A percentile compares a stretch with the other conserved stretches of the same genome.
Conservation (phyloP, 2,113 vertebrate species). For the Orycteropus afer region DNA sequence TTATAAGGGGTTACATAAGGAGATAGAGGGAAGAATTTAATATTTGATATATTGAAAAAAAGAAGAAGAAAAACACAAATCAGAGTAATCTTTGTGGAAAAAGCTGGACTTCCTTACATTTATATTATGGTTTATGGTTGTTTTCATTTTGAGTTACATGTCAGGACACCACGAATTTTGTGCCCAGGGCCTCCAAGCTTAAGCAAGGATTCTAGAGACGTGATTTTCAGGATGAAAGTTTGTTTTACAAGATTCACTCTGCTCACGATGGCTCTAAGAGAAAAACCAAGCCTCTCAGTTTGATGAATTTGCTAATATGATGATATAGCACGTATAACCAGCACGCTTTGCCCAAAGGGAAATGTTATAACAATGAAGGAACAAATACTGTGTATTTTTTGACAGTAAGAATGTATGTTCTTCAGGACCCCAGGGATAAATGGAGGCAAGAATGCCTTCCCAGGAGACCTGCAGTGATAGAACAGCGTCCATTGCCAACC, state of each 20-base stretch:
- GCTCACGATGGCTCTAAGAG: neutral
- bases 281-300: neutral
- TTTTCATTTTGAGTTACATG: too few species aligned
- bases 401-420: neutral
- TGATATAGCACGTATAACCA: neutral
- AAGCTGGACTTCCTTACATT: too few species aligned
- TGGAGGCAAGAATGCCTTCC: neutral
- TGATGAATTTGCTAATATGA: neutral
- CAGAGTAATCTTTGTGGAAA: too few species aligned
- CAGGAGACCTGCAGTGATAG: neutral
- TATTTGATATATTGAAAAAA: too few species aligned
- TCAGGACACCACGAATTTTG: too few species aligned
- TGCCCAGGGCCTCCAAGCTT: too few species aligned
- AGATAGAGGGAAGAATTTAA: too few species aligned
- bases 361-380: neutral
- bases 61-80: too few species aligned
- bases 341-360: neutral
- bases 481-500: neutral
- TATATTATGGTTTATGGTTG: too few species aligned
- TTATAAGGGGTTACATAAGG: too few species aligned
- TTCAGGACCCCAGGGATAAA: neutral
- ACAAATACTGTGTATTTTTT: neutral
- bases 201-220: too few species aligned
- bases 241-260: neutral
- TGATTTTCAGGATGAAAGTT: neutral